Evolutionary conservation across 37 sponge, comb jelly and placozoan genomes (phyloP).

Genomic region (Aphrocallistes beatrix): DNA sequence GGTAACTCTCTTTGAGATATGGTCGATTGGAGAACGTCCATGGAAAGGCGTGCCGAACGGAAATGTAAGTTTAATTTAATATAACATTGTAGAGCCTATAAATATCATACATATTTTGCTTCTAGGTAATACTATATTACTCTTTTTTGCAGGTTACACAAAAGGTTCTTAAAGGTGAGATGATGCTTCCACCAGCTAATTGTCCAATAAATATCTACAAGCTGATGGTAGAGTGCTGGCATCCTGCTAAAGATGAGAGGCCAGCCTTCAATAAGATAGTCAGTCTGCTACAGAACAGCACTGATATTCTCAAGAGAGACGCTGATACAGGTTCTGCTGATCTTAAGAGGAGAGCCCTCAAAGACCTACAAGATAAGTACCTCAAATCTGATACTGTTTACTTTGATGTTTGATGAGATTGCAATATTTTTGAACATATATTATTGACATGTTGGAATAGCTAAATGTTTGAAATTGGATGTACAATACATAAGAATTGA

Average conservation of each 20-base stretch:
- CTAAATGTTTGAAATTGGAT: too few species aligned
- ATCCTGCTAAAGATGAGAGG: background rate
- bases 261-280: background rate
- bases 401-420: background rate
- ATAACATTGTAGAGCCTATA: too few species aligned
- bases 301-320: background rate
- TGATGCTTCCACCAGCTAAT: background rate
- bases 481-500: too few species aligned
- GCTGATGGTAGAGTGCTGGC: conserved; percentile 14
- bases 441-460: too few species aligned
- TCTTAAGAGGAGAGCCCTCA: background rate
- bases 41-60: background rate
- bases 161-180: background rate
- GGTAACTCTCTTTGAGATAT: background rate
- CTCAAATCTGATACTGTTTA: background rate
- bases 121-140: too few species aligned
- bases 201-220: conserved; percentile 5
- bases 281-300: background rate
- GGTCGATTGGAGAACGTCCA: background rate
- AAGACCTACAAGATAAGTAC: background rate
- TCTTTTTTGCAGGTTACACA: conserved; percentile 13
- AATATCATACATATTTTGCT: too few species aligned
- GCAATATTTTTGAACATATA: too few species aligned
- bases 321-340: too few species aligned
- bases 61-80: conserved; percentile 16